Evolutionary conservation across 2,888 invertebrate genomes (phyloP).

Genomic region (Drosophila neonasuta): DNA sequence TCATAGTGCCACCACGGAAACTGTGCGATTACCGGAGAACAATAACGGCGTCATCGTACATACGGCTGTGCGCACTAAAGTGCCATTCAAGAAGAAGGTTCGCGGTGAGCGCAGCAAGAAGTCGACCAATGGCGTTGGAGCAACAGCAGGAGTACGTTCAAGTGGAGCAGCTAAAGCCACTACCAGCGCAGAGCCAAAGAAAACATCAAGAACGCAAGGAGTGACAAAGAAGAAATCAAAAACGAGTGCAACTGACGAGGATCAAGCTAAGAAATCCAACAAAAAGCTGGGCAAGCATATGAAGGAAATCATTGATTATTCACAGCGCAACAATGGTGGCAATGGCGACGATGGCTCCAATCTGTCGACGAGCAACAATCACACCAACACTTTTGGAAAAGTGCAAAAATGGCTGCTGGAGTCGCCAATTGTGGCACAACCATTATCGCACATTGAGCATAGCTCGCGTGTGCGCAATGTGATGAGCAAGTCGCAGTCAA

Average conservation of each 20-base stretch:
- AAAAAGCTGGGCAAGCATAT: conserved; percentile 83
- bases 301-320: conserved; percentile 90
- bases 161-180: conserved; percentile 62
- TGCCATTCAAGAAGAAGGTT: conserved; percentile 93
- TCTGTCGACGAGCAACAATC: conserved; percentile 82
- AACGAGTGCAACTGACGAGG: conserved; percentile 73
- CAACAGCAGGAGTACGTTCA: conserved; percentile 33
- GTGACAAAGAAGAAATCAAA: conserved; percentile 58
- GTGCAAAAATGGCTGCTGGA: conserved; percentile 93
- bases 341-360: conserved; percentile 78
- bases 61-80: conserved; percentile 92
- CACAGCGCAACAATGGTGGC: conserved; percentile 69
- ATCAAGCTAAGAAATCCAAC: conserved; percentile 80
- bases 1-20: conserved; percentile 94
- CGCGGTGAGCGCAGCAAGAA: conserved; percentile 80
- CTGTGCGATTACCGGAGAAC: conserved; percentile 91
- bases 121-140: conserved; percentile 34
- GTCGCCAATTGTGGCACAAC: conserved; percentile 84
- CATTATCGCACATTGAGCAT: conserved; percentile 81
- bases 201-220: conserved; percentile 42
- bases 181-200: conserved; percentile 53
- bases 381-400: conserved; percentile 85
- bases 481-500: conserved; percentile 92
- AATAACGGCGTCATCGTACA: conserved; percentile 91
- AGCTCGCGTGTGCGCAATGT: conserved; percentile 81